Base-by-base conservation (phyloP, 2,797 vertebrate species). In the Enteromius radiatus region DNA sequence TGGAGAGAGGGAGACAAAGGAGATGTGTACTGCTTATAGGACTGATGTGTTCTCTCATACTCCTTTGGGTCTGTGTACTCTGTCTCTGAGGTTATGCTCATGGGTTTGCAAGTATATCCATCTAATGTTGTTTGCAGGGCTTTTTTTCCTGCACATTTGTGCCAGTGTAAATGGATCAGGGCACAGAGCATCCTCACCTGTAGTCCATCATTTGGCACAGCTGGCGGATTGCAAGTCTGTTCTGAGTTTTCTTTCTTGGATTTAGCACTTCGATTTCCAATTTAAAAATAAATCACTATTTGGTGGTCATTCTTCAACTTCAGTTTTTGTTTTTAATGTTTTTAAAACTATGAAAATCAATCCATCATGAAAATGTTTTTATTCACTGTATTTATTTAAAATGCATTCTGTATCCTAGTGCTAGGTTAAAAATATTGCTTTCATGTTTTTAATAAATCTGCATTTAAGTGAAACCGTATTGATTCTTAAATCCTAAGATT, bases 141-240 rank as follows among this genome's bases (percentile, higher is more conserved):
- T 64, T 73, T 38, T 64, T 36, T 56, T 70, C 23, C 28, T 78
- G 41, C 69, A 43, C 12, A 15, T 82, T 59, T 38, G 47, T 82
- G 80, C 47, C 68, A 78, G 75, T 73, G 67, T 81, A 64, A 82
- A 78, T 73, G 47, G 38, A 43, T 45, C 68, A n/a, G 21, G 63
- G 38, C 36, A 52, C 45, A 63, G 41, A 77, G 70, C 23, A 64
- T 78, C 14, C 45, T 28, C 65, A 71, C 31, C 33, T 73, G 26
- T 23, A 33, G 36, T 45, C 41, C 38, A 28, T 47, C 5, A 45
- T 49, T 59, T 61, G 33, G n/a, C 15, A 11, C 36, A 75, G 23
- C 11, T 54, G 19, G 43, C 5, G 8, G 28, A 28, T 73, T 19
- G 28, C 26, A 52, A 73, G 14, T 64, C 28, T 64, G 14, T 64